Conservation (phyloP, 2,888 invertebrate genomes). For the Gnatocerus cornutus region DNA sequence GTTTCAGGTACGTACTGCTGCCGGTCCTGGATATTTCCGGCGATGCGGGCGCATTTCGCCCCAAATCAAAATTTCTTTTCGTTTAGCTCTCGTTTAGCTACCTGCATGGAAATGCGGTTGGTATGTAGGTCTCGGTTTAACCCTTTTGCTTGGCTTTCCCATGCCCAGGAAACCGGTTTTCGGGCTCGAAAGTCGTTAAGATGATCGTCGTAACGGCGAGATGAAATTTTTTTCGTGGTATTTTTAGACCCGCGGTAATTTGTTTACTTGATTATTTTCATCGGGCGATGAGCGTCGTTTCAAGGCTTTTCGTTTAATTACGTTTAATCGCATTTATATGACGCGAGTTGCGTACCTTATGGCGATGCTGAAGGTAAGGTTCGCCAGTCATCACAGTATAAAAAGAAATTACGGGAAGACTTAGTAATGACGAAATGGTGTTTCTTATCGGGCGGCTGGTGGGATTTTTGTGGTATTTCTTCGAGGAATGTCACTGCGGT, state of each 20-base stretch:
- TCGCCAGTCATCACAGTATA: not conserved
- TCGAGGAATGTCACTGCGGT: too few relatives aligned
- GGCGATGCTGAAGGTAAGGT: constrained; percentile 7
- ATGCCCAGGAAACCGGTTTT: constrained; percentile 57
- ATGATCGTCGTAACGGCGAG: constrained; percentile 43
- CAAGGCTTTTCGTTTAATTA: constrained; percentile 3
- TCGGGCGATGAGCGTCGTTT: constrained; percentile 1
- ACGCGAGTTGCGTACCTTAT: constrained; percentile 8
- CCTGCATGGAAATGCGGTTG: constrained; percentile 36
- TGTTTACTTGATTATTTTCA: constrained; percentile 12
- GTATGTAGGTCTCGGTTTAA: constrained; percentile 42
- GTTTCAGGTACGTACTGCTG: constrained; percentile 4
- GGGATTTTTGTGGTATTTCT: too few relatives aligned
- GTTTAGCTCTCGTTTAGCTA: constrained; percentile 4
- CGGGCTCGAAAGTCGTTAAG: constrained; percentile 56
- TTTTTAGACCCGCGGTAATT: constrained; percentile 5
- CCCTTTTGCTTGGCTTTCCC: constrained; percentile 53
- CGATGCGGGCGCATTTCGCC: constrained; percentile 20
- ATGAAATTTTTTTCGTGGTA: constrained; percentile 4
- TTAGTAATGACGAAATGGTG: not conserved
- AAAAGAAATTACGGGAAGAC: not conserved
- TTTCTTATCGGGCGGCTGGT: not conserved
- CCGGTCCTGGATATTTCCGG: constrained; percentile 22
- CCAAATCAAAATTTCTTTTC: too few relatives aligned
- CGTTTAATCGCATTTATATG: constrained; percentile 12